Base-by-base conservation (phyloP, 2,797 vertebrate species). In the Fistularia commersonii region DNA sequence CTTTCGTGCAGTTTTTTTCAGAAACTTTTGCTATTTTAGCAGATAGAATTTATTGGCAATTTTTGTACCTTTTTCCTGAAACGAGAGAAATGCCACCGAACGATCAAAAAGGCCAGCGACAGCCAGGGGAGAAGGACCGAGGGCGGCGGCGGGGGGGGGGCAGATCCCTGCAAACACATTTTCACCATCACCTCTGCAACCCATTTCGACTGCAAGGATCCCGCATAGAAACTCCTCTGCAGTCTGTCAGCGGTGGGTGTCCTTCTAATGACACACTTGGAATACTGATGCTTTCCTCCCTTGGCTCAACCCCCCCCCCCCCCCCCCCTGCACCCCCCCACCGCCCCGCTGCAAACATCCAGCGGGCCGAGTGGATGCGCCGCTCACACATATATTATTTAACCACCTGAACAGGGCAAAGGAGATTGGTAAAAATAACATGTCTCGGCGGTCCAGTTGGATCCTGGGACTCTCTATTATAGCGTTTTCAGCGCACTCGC, bases 371-470 rank as follows among this genome's bases (percentile, higher is more conserved):
- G 64, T 51, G 70, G 38, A 51, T 73, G 64, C 51, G 75, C 72
- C 5, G 45, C 72, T 48, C 61, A 69, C 61, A 72, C 70, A 81
- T 85, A 70, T 59, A 85, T 81, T 85, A 84, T 85, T 84, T 64
- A 85, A 80, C 65, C 64, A 56, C 61, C 64, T 61, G 71, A 79
- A 83, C 66, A 45, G 57, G 56, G 57, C 9, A 32, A 81, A 69
- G 47, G 54, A 67, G 63, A 79, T 65, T 75, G 76, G 64, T 76
- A 81, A 81, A 84, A 84, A 84, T 79, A 83, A 82, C 75, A 76
- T 78, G 68, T 71, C 78, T 75, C 72, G 60, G 61, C 66, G 67
- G 69, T 78, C 74, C 61, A 39, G 73, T 59, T 69, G 64, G 60
- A 79, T 74, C 63, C 69, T 7, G 57, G 78, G 69, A 72, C 64